Evolutionary conservation across 2,888 invertebrate species (phyloP), one percentile per base, ranked within the genome.

Genomic region (Dione juno): DNA sequence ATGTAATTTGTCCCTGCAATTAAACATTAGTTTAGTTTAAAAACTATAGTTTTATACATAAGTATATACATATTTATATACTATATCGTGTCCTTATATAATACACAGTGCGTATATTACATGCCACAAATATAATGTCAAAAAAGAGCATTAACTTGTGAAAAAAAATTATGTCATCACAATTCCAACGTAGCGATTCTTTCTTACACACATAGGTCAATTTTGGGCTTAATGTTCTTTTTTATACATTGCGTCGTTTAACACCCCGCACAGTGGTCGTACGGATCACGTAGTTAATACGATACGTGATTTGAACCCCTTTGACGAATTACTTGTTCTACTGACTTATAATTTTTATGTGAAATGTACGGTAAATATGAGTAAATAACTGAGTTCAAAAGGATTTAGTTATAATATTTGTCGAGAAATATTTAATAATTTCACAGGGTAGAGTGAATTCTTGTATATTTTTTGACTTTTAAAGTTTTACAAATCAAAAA

Each of bases 231-330:
- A 50, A 64, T 67, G 13, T 67, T 16, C 52, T 54, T 64, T 64
- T 40, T 69, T 48, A 64, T 53, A 58, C 53, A 43, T 50, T 52
- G 59, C 57, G 52, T 50, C 59, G 61, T 50, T 67, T 67, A 52
- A 61, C 61, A 67, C 64, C 19, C 50, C 52, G 13, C 40, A 28
- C 14, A 14, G 40, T 40, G 21, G 16, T 37, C 43, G 19, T 7
- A 14, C 41, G 40, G 63, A 50, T 67, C 72, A 75, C 74, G 74
- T 74, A 72, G 65, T 61, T 70, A 72, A 75, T 75, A 61, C 28
- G 68, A 28, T 72, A 75, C 75, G 74, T 74, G 75, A 69, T 72
- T 57, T 35, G 54, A 43, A 54, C 59, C 41, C 21, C 43, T 65
- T 54, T 53, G 67, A 66, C 50, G 50, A 69, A 67, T 68, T 63